Conservation (phyloP, 2,797 vertebrate species). For the Uromys caudimaculatus region DNA sequence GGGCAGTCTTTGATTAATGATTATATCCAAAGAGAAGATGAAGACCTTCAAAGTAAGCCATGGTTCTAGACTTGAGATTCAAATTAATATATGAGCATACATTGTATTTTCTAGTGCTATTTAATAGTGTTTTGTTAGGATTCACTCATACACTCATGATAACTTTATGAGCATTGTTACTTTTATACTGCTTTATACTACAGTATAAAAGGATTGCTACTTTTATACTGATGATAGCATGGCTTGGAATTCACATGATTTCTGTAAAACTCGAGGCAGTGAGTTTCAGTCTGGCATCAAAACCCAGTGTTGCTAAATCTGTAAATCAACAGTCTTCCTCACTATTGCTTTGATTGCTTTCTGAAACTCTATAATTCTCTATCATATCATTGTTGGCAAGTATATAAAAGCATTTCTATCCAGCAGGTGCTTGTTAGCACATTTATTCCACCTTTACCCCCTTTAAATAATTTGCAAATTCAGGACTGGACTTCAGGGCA, state of each 20-base stretch:
- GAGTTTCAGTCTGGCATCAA: neutral
- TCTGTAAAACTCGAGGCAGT: neutral
- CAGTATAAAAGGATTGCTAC: neutral
- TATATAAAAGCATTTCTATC: neutral
- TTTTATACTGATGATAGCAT: neutral
- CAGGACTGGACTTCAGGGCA: neutral
- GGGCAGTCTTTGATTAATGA: slow-evolving; percentile 43
- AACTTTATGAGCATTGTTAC: neutral
- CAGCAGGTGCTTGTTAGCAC: neutral
- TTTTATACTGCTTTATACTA: neutral
- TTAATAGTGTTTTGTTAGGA: neutral
- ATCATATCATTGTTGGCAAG: neutral
- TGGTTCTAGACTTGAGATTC: neutral
- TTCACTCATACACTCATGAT: neutral
- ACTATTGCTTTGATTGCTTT: neutral
- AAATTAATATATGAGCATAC: neutral
- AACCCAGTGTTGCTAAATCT: neutral
- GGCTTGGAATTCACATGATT: neutral
- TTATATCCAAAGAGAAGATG: slow-evolving; percentile 61
- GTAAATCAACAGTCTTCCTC: neutral
- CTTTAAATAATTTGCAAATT: slow-evolving; percentile 28
- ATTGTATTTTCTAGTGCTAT: neutral
- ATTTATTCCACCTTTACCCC: neutral
- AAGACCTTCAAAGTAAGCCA: neutral
- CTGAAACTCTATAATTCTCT: neutral